These are phyloP conservation scores for Chrysomela aeneicollis DNA, from an alignment of 2,888 invertebrate species.

Conservation along the genomic window DNA sequence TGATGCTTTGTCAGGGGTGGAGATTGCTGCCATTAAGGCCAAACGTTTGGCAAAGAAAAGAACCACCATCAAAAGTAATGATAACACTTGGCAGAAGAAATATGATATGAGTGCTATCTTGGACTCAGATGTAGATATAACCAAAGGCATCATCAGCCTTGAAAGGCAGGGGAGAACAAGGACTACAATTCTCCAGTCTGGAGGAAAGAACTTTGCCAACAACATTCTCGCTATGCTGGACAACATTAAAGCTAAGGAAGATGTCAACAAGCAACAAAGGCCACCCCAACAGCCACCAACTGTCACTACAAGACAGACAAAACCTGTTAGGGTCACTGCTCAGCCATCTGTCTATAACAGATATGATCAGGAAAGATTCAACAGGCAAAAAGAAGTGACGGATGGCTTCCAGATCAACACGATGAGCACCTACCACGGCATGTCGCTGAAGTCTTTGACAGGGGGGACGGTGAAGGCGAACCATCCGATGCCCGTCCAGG, in stretches of 20 bases:
- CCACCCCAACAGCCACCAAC: conserved; percentile 64
- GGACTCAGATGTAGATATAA: too few relatives aligned
- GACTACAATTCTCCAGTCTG: conserved; percentile 93
- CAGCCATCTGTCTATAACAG: conserved; percentile 83
- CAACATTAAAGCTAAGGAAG: conserved; percentile 92
- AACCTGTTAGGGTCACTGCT: conserved; percentile 71
- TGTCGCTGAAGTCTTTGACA: conserved; percentile 98
- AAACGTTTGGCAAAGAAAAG: conserved; percentile 96
- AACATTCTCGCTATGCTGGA: conserved; percentile 91
- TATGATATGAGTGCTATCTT: conserved; percentile 88
- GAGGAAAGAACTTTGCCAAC: conserved; percentile 91
- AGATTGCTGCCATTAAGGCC: conserved; percentile 97
- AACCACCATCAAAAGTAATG: conserved; percentile 95
- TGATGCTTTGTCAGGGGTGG: conserved; percentile 97
- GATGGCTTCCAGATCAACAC: conserved; percentile 99
- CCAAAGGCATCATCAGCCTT: conserved; percentile 94
- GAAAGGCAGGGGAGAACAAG: conserved; percentile 97
- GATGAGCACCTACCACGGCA: conserved; percentile 97
- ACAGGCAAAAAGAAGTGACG: conserved; percentile 93
- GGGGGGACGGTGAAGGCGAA: conserved; percentile 80
- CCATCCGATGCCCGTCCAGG: conserved; percentile 53
- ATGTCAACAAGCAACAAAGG: conserved; percentile 78
- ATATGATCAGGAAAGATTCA: conserved; percentile 97
- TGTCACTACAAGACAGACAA: conserved; percentile 72
- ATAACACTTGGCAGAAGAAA: conserved; percentile 84